Percentiles rank a stretch among this genome's conserved stretches.
Evolutionary conservation across 2,888 invertebrate species (phyloP).

Genomic region (Agrilus cyanescens): DNA sequence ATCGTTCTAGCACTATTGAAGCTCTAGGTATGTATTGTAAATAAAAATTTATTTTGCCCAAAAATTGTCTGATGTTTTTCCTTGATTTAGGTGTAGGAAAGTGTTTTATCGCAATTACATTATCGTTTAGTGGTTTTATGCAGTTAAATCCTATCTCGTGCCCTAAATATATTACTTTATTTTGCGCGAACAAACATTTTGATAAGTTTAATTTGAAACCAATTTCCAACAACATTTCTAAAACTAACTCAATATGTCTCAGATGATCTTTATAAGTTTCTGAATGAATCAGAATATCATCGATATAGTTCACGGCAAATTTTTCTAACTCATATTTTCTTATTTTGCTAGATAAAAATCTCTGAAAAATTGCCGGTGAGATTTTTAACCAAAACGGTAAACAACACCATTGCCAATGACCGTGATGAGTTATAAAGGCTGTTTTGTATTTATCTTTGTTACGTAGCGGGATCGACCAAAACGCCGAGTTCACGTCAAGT

Average conservation of each 20-base stretch:
- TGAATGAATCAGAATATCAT: constrained; percentile 16
- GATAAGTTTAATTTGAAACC: constrained; percentile 11
- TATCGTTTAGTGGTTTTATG: constrained; percentile 9
- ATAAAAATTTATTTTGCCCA: constrained; percentile 9
- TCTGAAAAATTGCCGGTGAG: constrained; percentile 16
- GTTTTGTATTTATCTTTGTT: constrained; percentile 25
- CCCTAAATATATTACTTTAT: constrained; percentile 8
- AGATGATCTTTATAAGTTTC: constrained; percentile 13
- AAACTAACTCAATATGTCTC: constrained; percentile 9
- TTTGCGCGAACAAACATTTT: constrained; percentile 9
- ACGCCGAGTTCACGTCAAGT: constrained; percentile 28
- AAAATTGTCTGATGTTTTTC: constrained; percentile 13
- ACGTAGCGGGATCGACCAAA: constrained; percentile 27
- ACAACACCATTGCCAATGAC: constrained; percentile 15
- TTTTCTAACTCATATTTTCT: constrained; percentile 11
- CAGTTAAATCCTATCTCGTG: constrained; percentile 9
- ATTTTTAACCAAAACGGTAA: constrained; percentile 13
- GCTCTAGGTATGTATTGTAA: constrained; percentile 3
- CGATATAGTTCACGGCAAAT: constrained; percentile 15
- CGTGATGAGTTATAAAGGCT: constrained; percentile 19
- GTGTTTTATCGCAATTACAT: constrained; percentile 7
- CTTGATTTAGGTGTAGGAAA: constrained; percentile 10
- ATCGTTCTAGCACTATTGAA: constrained; percentile 7
- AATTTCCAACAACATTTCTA: constrained; percentile 9
- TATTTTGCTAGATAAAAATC: constrained; percentile 13